phyloP scores from a whole-genome alignment of 2,113 vertebrate genomes.

The Pavo muticus region DNA sequence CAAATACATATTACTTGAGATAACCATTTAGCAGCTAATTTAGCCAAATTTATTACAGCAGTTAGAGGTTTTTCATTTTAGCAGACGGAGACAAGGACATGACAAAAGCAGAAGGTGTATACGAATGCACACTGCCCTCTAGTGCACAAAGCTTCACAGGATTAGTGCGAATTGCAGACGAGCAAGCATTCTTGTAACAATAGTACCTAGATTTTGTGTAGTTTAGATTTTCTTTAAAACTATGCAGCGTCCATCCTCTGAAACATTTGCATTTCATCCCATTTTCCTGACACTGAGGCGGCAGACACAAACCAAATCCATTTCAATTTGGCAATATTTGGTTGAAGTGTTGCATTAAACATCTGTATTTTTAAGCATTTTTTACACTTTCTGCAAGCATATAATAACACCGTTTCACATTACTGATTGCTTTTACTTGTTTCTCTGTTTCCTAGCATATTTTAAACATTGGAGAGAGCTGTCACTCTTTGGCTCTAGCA shows the following conservation, averaged over 20 bases:
- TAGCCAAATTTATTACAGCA: slow-evolving; percentile 98
- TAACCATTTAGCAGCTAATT: slow-evolving; percentile 99
- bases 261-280: slow-evolving; percentile 47
- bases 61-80: slow-evolving; percentile 89
- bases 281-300: slow-evolving; percentile 49
- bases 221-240: slow-evolving; percentile 31
- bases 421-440: slow-evolving; percentile 71
- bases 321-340: slow-evolving; percentile 63
- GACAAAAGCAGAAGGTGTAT: slow-evolving; percentile 73
- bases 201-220: background rate
- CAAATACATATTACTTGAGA: slow-evolving; percentile 99
- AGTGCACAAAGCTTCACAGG: slow-evolving; percentile 63
- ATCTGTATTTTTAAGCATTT: slow-evolving; percentile 70
- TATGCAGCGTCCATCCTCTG: slow-evolving; percentile 38
- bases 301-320: slow-evolving; percentile 63
- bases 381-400: slow-evolving; percentile 18
- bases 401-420: slow-evolving; percentile 62
- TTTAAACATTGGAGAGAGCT: slow-evolving; percentile 45
- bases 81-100: slow-evolving; percentile 90
- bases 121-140: slow-evolving; percentile 88
- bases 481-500: slow-evolving; percentile 54
- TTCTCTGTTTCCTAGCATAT: slow-evolving; percentile 53
- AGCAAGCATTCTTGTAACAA: background rate
- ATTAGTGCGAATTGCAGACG: background rate
- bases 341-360: slow-evolving; percentile 70